Evolutionary conservation across 2,113 vertebrate genomes (phyloP).

Genomic region (Actenoides lindsayi): DNA sequence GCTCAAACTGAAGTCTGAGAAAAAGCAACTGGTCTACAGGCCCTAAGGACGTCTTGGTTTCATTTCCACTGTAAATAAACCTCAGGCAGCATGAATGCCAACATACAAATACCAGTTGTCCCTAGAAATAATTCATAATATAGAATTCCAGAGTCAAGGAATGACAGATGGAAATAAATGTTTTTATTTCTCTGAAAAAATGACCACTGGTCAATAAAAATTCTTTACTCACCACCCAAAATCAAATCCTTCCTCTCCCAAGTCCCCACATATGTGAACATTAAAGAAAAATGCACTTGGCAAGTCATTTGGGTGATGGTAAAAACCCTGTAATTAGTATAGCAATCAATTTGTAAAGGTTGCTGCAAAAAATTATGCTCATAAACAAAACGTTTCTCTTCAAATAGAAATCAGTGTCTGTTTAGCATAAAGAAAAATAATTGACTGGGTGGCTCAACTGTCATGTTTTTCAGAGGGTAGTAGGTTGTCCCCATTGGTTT

Average conservation of each 20-base stretch:
- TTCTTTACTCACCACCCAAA: neutral
- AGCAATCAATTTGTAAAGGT: constrained; percentile 34
- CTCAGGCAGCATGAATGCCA: constrained; percentile 63
- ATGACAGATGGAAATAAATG: constrained; percentile 51
- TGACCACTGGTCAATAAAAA: constrained; percentile 16
- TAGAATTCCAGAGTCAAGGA: constrained; percentile 35
- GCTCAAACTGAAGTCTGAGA: constrained; percentile 62
- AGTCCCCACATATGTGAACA: neutral
- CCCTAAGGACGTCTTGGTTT: constrained; percentile 66
- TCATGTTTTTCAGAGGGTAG: neutral
- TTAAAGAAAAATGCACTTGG: neutral
- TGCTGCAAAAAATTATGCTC: constrained; percentile 6
- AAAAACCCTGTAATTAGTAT: neutral
- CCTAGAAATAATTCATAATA: constrained; percentile 52
- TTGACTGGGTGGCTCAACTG: neutral
- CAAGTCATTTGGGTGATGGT: neutral
- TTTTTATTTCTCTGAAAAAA: constrained; percentile 54
- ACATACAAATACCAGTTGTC: constrained; percentile 66
- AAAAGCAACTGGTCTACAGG: constrained; percentile 52
- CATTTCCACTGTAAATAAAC: constrained; percentile 76
- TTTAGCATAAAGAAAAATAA: neutral
- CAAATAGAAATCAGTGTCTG: neutral
- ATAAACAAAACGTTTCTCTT: neutral
- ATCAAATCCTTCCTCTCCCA: neutral
- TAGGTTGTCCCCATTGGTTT: neutral